A percentile compares a stretch with the other conserved stretches of the same genome.
Conservation (phyloP, 1,140 invertebrate genomes). For the Atta cephalotes region DNA sequence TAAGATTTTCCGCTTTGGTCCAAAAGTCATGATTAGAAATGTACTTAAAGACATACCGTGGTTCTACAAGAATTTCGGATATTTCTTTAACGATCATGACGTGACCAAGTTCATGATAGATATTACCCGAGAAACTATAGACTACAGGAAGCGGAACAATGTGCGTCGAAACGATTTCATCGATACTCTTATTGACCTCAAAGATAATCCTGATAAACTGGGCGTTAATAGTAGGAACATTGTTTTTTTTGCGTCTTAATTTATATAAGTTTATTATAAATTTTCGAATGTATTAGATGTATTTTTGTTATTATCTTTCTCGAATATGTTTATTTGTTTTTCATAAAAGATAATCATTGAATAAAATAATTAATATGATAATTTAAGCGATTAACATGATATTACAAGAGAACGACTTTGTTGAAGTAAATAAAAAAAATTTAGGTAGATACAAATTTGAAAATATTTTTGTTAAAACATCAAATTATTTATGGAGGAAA, state of each 20-base stretch:
- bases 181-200: conserved; percentile 86
- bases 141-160: conserved; percentile 85
- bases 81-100: conserved; percentile 74
- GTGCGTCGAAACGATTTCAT: conserved; percentile 87
- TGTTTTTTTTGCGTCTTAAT: not conserved
- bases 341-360: not conserved
- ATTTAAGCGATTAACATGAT: no score
- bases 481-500: no score
- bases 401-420: no score
- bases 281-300: not conserved
- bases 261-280: no score
- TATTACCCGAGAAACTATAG: conserved; percentile 83
- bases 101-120: conserved; percentile 85
- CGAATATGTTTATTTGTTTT: not conserved
- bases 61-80: conserved; percentile 71
- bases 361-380: no score
- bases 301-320: not conserved
- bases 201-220: conserved; percentile 81
- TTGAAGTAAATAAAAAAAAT: no score
- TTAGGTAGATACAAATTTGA: no score
- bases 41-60: conserved; percentile 71
- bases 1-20: conserved; percentile 62
- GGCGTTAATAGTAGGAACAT: conserved; percentile 44
- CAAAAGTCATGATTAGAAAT: conserved; percentile 39
- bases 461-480: no score